phyloP scores from a whole-genome alignment of 2,113 vertebrate genomes.

The Zosterops lateralis region DNA sequence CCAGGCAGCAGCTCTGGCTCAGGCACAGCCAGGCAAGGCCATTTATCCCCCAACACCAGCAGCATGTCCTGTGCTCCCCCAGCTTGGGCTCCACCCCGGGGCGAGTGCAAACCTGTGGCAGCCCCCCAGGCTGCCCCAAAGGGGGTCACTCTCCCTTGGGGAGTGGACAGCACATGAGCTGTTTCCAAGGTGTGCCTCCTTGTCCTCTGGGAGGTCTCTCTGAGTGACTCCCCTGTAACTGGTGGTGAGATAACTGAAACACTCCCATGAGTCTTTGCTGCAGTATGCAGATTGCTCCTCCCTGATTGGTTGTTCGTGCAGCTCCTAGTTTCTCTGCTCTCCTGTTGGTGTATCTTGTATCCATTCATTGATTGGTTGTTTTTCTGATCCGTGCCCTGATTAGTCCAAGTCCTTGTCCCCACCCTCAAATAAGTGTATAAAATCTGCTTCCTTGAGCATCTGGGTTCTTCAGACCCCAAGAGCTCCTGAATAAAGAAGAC shows the following conservation, averaged over 20 bases:
- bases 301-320: too few species aligned
- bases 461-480: too few species aligned
- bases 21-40: neutral
- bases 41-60: neutral
- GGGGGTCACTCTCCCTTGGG: neutral
- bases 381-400: too few species aligned
- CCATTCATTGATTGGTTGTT: too few species aligned
- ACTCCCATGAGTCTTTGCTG: neutral
- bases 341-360: too few species aligned
- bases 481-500: too few species aligned
- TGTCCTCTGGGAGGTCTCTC: neutral
- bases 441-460: too few species aligned
- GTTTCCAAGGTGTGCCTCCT: neutral
- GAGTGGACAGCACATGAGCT: too few species aligned
- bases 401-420: too few species aligned
- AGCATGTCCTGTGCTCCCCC: accelerated
- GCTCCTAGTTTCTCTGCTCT: too few species aligned
- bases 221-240: neutral
- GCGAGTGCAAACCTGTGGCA: neutral
- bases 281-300: neutral
- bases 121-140: too few species aligned
- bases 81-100: neutral
- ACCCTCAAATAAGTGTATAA: too few species aligned
- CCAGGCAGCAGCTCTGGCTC: neutral
- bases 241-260: neutral